Evolutionary conservation across 2,113 vertebrate species (phyloP), one percentile per base, ranked within the genome.

Genomic region (Neotragus pygmaeus): DNA sequence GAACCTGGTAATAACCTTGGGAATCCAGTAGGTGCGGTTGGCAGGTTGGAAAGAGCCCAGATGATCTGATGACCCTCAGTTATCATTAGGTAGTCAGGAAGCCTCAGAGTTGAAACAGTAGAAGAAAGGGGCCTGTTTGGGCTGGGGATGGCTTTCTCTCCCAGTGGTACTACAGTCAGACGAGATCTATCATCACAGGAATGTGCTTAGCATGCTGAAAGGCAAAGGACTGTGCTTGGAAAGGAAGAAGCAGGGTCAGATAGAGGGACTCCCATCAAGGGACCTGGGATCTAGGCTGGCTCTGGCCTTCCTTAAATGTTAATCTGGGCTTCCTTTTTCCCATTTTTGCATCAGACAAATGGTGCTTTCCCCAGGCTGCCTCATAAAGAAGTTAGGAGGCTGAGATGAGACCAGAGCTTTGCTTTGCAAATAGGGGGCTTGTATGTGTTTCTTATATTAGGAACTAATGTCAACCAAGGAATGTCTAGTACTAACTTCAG

Each of bases 151-250:
- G 11, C 11, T 33, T 10, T 47, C 73, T 25, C 16, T 28, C 33
- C 1, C 0, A 1, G 7, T 25, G 12, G 2, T 1, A 2, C 49
- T 7, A 0, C 13, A 11, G 6, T n/a, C 27, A 27, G 21, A 90
- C 82, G 49, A 57, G 51, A 10, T 10, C n/a, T 73, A 12, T 70
- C 8, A 17, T 28, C 36, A 11, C 51, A 27, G 81, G 30, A 33
- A 2, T 28, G 28, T 4, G 33, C 36, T 21, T 16, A 7, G 70
- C 1, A 0, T 14, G 5, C 81, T 47, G 10, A 55, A 82, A 39
- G 60, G 15, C 88, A 19, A 3, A 16, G 30, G 27, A 9, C n/a
- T 16, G 1, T 39, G 55, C 84, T 77, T 12, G 73, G 21, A 45
- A 39, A 36, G 78, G 58, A 75, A n/a, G 47, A 84, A 28, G 73